Conservation (phyloP, 2,113 vertebrate genomes). For the Ptilonorhynchus violaceus region DNA sequence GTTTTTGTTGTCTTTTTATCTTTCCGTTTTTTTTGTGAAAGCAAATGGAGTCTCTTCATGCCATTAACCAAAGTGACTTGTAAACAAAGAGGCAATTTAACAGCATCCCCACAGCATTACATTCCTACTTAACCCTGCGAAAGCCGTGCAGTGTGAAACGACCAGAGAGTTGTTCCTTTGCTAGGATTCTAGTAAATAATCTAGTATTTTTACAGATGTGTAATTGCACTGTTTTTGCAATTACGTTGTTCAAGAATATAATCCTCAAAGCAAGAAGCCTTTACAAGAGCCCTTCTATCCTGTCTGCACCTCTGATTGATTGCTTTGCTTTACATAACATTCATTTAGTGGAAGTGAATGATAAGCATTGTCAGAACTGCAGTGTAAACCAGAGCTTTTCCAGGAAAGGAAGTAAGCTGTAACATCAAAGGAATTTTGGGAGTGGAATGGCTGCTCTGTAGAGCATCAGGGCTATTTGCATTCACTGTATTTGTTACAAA, state of each 20-base stretch:
- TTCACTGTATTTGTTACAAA: not conserved
- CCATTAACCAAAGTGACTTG: conserved; percentile 70
- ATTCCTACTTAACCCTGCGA: conserved; percentile 63
- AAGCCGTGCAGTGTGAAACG: not conserved
- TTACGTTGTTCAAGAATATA: not conserved
- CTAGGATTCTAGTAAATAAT: not conserved
- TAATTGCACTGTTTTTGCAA: not conserved
- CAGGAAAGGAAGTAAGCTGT: not conserved
- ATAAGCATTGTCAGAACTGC: conserved; percentile 14
- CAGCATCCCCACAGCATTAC: conserved; percentile 61
- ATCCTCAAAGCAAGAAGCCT: not conserved
- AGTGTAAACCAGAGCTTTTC: not conserved
- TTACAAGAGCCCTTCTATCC: not conserved
- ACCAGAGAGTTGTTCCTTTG: conserved; percentile 21
- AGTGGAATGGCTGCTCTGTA: not conserved
- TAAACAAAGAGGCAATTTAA: conserved; percentile 76
- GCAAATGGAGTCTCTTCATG: conserved; percentile 66
- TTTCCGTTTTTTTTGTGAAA: conserved; percentile 59
- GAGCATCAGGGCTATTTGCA: not conserved
- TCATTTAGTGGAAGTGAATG: conserved; percentile 35
- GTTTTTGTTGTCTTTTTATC: conserved; percentile 71
- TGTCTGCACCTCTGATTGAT: conserved; percentile 1
- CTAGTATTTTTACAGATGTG: not conserved
- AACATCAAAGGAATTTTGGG: conserved; percentile 3
- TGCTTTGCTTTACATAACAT: conserved; percentile 15